These are phyloP conservation scores for Enteromius treurensis DNA, from an alignment of 2,797 vertebrate species.

Conservation along the genomic window DNA sequence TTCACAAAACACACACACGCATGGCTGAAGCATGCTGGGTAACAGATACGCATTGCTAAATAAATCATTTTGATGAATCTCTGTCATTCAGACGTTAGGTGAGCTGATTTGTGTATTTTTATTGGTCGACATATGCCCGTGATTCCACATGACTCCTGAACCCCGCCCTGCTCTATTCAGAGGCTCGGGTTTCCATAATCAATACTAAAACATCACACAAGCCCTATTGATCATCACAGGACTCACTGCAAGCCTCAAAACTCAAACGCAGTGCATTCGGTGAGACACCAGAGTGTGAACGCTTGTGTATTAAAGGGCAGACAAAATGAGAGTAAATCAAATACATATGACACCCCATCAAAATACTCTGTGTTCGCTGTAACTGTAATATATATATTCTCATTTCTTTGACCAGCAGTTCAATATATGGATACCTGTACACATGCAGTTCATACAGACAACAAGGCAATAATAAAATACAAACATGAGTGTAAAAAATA, in stretches of 20 bases:
- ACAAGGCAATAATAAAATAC: background rate
- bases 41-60: background rate
- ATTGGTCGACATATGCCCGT: background rate
- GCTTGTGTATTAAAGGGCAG: background rate
- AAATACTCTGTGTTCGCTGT: background rate
- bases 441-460: background rate
- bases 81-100: background rate
- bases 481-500: slow-evolving; percentile 10
- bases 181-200: slow-evolving; percentile 81
- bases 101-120: slow-evolving; percentile 1
- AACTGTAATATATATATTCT: slow-evolving; percentile 26
- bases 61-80: background rate
- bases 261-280: slow-evolving; percentile 64
- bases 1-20: slow-evolving; percentile 40
- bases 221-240: slow-evolving; percentile 81
- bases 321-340: slow-evolving; percentile 59
- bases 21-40: slow-evolving; percentile 19
- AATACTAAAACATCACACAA: slow-evolving; percentile 82
- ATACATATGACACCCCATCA: slow-evolving; percentile 36
- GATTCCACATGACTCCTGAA: slow-evolving; percentile 36
- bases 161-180: slow-evolving; percentile 75
- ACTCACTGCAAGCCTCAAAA: slow-evolving; percentile 70
- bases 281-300: slow-evolving; percentile 5
- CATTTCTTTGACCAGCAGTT: slow-evolving; percentile 2
- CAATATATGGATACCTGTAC: background rate